Percentiles rank a stretch among this genome's conserved stretches.
Evolutionary conservation across 2,113 vertebrate genomes (phyloP).

Genomic region (Kryptolebias marmoratus): DNA sequence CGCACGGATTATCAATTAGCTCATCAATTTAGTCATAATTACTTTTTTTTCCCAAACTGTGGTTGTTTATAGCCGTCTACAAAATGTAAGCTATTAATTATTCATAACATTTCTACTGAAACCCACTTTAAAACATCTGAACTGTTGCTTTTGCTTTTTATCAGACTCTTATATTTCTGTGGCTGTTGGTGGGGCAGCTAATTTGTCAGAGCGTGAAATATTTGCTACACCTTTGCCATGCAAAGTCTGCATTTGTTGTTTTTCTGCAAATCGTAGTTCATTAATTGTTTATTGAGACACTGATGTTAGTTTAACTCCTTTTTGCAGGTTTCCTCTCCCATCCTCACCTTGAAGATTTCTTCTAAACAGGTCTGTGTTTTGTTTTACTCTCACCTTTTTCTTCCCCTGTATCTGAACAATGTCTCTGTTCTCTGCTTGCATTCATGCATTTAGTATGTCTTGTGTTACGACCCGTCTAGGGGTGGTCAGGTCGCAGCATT

Average conservation of each 20-base stretch:
- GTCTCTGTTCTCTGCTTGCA: conserved; percentile 14
- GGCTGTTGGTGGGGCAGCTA: neutral
- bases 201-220: conserved; percentile 24
- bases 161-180: neutral
- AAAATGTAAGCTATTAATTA: too few species aligned
- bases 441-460: neutral
- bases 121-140: too few species aligned
- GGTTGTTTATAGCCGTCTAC: too few species aligned
- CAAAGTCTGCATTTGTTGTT: neutral
- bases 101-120: too few species aligned
- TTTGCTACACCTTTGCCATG: neutral
- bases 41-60: too few species aligned
- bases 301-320: conserved; percentile 12
- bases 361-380: conserved; percentile 89
- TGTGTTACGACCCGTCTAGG: too few species aligned
- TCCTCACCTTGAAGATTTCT: conserved; percentile 92
- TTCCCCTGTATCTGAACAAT: neutral
- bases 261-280: neutral
- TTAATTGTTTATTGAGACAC: neutral
- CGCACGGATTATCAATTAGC: too few species aligned
- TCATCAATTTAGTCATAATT: too few species aligned
- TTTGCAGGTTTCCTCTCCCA: conserved; percentile 79
- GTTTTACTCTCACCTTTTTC: neutral
- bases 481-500: too few species aligned
- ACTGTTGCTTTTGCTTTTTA: neutral